Evolutionary conservation across 1,140 invertebrate species (phyloP).

Genomic region (Habropoda laboriosa): DNA sequence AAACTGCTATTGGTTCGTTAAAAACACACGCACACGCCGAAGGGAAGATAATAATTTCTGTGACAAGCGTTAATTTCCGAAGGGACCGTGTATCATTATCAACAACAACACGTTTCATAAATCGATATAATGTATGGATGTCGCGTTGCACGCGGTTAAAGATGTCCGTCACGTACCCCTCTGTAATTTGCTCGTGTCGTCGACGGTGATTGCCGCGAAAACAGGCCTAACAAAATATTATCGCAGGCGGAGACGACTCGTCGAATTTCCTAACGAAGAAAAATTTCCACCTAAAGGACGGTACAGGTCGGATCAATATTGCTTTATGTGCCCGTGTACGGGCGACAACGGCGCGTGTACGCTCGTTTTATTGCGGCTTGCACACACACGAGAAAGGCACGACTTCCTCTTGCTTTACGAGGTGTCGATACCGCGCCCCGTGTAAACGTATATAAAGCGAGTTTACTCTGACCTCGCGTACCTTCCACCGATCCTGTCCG

Average conservation of each 20-base stretch:
- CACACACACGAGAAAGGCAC: slow-evolving; percentile 49
- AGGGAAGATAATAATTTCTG: no score
- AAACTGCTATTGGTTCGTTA: no score
- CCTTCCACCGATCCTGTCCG: no score
- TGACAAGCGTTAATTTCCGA: no score
- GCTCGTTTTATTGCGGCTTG: slow-evolving; percentile 60
- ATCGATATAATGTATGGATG: not conserved
- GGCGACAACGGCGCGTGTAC: slow-evolving; percentile 46
- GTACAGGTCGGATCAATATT: slow-evolving; percentile 52
- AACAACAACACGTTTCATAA: not conserved
- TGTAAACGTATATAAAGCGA: slow-evolving; percentile 60
- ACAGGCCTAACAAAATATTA: slow-evolving; percentile 7
- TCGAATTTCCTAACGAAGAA: slow-evolving; percentile 43
- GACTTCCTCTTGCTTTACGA: slow-evolving; percentile 66
- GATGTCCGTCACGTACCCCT: not conserved
- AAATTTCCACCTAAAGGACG: slow-evolving; percentile 23
- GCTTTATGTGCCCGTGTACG: slow-evolving; percentile 27
- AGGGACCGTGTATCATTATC: no score
- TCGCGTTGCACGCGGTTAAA: not conserved
- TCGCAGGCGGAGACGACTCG: not conserved
- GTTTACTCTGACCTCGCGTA: slow-evolving; percentile 46
- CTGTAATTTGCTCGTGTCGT: not conserved
- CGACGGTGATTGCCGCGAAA: not conserved
- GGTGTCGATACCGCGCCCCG: slow-evolving; percentile 61
- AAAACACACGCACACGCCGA: no score